Base-by-base conservation (phyloP, 2,888 invertebrate genomes). In the Pyrrhia umbra region DNA sequence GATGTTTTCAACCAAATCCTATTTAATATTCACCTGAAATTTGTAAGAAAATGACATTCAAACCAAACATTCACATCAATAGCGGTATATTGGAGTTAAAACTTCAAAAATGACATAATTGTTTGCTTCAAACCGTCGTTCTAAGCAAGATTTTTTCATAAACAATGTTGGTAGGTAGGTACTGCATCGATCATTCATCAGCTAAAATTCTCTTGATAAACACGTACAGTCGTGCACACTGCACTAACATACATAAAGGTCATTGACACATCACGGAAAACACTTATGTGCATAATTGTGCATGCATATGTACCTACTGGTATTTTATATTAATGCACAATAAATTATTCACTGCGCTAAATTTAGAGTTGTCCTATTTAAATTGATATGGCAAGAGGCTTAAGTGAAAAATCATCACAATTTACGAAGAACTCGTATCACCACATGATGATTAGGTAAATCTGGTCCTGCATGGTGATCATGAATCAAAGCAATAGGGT, bases 211-310 rank as follows among this genome's bases (percentile, higher is more conserved):
- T 67, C 78, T 52, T 50, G 68, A 73, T 74, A 59, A 77, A 34
- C 52, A 56, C 34, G 74, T 52, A 54, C 74, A 50, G 8, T 21
- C 52, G 43, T 58, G 74, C 68, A 18, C 78, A 77, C 61, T 75
- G 75, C 80, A 77, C 56, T 79, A 82, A 85, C 85, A 90, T 62
- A 77, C 61, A 83, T 86, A 77, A 68, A 82, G 88, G 87, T 89
- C 90, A 77, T 79, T 87, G 90, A 87, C 90, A 73, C 70, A 79
- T 80, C 75, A 67, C 89, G 88, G 88, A 89, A 88, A 85, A 86
- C 72, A 55, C 40, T 63, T 50, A 52, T 60, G 42, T 68, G 65
- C 66, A 75, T 57, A 59, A 70, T 71, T 72, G 47, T 75, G 49
- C 55, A 69, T 47, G 42, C 13, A 13, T 55, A 34, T 27, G 54